Evolutionary conservation across 2,113 vertebrate species (phyloP).

Genomic region (Megaceryle torquata): DNA sequence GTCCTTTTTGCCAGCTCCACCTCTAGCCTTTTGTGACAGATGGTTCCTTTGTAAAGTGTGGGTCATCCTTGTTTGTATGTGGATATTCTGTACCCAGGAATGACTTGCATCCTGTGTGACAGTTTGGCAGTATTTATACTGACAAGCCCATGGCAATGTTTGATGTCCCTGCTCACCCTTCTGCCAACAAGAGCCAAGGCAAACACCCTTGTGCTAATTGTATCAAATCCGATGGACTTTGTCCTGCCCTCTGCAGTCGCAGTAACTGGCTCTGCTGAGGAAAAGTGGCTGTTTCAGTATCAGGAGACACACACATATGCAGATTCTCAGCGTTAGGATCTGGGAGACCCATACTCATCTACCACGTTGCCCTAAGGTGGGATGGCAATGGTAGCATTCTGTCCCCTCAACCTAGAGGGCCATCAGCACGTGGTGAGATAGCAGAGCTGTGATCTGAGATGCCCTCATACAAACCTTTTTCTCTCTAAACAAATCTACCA

Average conservation of each 20-base stretch:
- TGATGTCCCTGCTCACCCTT: neutral
- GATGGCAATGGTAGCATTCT: neutral
- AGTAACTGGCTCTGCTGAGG: neutral
- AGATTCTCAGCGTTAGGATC: neutral
- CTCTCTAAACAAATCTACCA: neutral
- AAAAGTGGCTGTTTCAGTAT: neutral
- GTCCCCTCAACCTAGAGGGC: neutral
- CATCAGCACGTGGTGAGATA: neutral
- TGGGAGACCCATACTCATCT: neutral
- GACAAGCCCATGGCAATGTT: rapidly evolving
- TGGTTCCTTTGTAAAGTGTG: neutral
- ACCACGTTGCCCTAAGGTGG: rapidly evolving
- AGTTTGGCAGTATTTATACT: neutral
- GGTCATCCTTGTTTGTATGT: neutral
- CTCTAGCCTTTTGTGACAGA: neutral
- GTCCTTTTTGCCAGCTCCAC: neutral
- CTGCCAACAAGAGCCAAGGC: neutral
- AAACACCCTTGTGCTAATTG: neutral
- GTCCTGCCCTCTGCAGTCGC: neutral
- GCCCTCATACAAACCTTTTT: neutral
- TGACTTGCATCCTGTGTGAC: rapidly evolving
- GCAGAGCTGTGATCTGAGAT: neutral
- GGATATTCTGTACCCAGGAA: neutral
- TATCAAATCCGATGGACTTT: neutral
- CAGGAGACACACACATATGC: neutral